These are phyloP conservation scores for Ceriagrion tenellum DNA, from an alignment of 2,888 invertebrate species.

Conservation along the genomic window DNA sequence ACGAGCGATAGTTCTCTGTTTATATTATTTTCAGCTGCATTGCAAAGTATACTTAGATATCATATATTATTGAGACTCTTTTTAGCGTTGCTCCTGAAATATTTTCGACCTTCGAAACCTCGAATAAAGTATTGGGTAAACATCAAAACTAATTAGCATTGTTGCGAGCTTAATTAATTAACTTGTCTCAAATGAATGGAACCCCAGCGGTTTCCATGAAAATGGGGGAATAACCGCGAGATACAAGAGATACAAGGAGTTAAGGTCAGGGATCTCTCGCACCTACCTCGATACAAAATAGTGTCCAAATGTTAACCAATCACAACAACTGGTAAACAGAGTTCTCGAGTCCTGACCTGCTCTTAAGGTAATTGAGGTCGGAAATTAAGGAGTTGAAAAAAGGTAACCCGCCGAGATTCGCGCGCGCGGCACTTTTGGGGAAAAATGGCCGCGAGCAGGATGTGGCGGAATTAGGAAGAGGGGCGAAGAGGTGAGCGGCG, in stretches of 20 bases:
- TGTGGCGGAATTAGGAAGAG: background rate
- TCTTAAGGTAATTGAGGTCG: background rate
- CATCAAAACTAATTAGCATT: no score
- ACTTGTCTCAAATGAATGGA: constrained; percentile 45
- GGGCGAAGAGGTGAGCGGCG: background rate
- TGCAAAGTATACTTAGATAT: no score
- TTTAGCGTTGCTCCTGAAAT: no score
- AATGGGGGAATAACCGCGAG: background rate
- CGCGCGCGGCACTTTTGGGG: background rate
- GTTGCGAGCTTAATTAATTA: constrained; percentile 39
- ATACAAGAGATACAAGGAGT: background rate
- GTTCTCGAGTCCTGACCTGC: background rate
- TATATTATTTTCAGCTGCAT: no score
- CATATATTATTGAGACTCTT: no score
- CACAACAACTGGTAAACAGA: constrained; percentile 23
- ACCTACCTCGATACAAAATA: background rate
- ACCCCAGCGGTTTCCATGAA: background rate
- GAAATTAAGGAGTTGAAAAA: background rate
- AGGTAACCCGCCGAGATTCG: background rate
- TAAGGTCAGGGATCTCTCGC: background rate
- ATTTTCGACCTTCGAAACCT: no score
- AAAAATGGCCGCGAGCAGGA: background rate
- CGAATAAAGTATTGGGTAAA: no score
- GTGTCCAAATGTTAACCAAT: background rate
- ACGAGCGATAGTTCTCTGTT: no score